Evolutionary conservation across 2,113 vertebrate genomes (phyloP), one percentile per base, ranked within the genome.

Genomic region (Dicaeum eximium): DNA sequence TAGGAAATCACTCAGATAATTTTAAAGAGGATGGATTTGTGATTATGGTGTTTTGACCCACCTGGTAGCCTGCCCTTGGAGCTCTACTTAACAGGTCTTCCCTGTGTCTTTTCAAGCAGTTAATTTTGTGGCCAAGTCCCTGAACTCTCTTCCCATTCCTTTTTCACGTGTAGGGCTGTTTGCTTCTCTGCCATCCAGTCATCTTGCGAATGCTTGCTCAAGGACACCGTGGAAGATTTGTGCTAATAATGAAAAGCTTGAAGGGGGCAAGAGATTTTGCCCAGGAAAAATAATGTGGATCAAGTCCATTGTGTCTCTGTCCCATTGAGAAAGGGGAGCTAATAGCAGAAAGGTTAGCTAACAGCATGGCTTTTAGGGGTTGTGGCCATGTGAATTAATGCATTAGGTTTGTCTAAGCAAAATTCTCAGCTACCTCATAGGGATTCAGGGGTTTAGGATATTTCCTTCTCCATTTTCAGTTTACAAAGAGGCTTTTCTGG

Each of bases 241-340:
- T 96, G 93, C 92, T 95, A 96, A 96, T 97, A 97, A 96, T 96
- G 90, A 96, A 95, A 95, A 91, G 65, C 75, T 92, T 87, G 91
- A 96, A 96, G 75, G 60, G 88, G 93, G 66, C 30, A 78, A 88
- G 92, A 95, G 88, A 92, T 88, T 95, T 96, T 90, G 18, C 85
- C 83, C 74, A 42, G 95, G 94, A 94, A 93, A 92, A 95, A 91
- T 70, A 84, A 86, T 73, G 91, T 31, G 27, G 0, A 91, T 45
- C 78, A 11, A 66, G 10, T 27, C 86, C 86, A 1, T 67, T 65
- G 56, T 85, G 84, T 54, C 54, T 88, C 62, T 67, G 24, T 81
- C 89, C 91, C 92, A 40, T 51, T 33, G 90, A 96, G 93, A 69
- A 78, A 78, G 56, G 20, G 38, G 71, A 89, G 74, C 25, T 86